These are phyloP conservation scores for Polymixis flavicincta DNA, from an alignment of 2,888 invertebrate species.

Conservation along the genomic window DNA sequence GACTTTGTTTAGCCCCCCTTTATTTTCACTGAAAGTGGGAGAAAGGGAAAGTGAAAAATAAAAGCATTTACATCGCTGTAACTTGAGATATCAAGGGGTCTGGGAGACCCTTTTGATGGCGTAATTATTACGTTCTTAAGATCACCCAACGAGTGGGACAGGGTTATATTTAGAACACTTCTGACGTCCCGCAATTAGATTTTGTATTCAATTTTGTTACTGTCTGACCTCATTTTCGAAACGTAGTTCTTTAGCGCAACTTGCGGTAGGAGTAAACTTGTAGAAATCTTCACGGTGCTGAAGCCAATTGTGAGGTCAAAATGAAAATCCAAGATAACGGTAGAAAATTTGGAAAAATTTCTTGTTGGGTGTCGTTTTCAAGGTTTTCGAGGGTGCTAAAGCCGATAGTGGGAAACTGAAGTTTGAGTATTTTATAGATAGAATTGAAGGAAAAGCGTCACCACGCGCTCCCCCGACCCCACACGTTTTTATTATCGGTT, in stretches of 20 bases:
- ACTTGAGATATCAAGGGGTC: conserved; percentile 29
- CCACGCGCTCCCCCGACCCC: no score
- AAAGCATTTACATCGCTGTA: conserved; percentile 18
- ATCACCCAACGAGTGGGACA: not conserved
- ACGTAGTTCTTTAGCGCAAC: no score
- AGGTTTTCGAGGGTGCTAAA: no score
- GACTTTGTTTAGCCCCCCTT: conserved; percentile 51
- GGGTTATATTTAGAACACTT: conserved; percentile 28
- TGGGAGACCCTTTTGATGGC: conserved; percentile 5
- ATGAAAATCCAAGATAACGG: no score
- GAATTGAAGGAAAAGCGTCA: no score
- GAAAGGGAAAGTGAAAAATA: conserved; percentile 33
- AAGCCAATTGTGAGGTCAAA: no score
- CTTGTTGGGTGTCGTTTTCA: no score
- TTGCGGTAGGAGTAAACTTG: no score
- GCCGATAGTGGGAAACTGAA: no score
- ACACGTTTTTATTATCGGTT: not conserved
- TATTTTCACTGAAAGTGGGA: conserved; percentile 28
- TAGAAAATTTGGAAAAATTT: no score
- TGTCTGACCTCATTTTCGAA: not conserved
- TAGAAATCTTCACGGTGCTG: no score
- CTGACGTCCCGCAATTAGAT: not conserved
- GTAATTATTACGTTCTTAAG: conserved; percentile 27
- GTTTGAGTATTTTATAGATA: no score
- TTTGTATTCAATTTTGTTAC: conserved; percentile 3